Conservation (phyloP, 2,113 vertebrate genomes). For the Cricetomys ansorgei region DNA sequence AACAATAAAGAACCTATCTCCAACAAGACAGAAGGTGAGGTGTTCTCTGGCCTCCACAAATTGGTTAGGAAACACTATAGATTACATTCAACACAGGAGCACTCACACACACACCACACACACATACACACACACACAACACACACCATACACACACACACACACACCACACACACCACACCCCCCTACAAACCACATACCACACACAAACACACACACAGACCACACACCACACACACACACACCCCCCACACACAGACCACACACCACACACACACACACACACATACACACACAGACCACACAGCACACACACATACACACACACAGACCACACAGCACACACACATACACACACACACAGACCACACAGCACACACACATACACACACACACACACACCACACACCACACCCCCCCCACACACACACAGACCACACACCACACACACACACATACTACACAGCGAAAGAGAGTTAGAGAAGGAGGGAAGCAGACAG, state of each 20-base stretch:
- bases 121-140: not conserved
- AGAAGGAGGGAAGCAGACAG: too few species aligned
- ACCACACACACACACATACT: not conserved
- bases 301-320: not conserved
- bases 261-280: not conserved
- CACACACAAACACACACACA: too few species aligned
- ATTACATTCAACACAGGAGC: not conserved
- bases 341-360: accelerated
- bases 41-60: not conserved
- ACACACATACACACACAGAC: not conserved
- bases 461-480: too few species aligned
- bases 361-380: too few species aligned
- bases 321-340: not conserved
- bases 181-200: too few species aligned
- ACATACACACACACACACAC: not conserved
- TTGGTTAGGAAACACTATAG: too few species aligned
- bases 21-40: not conserved
- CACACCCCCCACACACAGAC: too few species aligned
- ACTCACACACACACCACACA: not conserved
- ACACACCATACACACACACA: not conserved
- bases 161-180: not conserved
- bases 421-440: accelerated
- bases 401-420: not conserved
- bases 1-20: not conserved
- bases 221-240: not conserved